phyloP scores from a whole-genome alignment of 2,797 vertebrate species.

The Microchirus variegatus region DNA sequence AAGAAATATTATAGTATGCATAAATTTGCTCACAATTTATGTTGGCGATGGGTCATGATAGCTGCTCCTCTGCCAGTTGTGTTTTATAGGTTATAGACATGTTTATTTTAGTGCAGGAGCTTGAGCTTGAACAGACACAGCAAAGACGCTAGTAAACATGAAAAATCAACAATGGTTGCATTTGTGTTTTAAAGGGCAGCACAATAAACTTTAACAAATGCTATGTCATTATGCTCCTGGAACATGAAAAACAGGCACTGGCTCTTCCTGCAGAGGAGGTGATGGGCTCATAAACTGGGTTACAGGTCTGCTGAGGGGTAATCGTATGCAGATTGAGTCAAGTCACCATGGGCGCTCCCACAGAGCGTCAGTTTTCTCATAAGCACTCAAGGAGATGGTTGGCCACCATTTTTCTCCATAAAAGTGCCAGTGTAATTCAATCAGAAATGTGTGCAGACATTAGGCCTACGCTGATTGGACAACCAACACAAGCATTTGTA shows the following conservation, averaged over 20 bases:
- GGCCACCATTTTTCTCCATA: constrained; percentile 58
- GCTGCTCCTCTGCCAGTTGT: too few relatives aligned
- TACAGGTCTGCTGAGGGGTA: constrained; percentile 69
- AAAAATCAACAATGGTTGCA: constrained; percentile 10
- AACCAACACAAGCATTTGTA: constrained; percentile 37
- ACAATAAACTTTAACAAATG: constrained; percentile 56
- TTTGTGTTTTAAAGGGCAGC: constrained; percentile 45
- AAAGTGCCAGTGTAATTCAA: constrained; percentile 61
- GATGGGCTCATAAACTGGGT: constrained; percentile 68
- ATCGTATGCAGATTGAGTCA: constrained; percentile 72
- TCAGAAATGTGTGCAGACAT: constrained; percentile 49
- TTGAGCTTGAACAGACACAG: too few relatives aligned
- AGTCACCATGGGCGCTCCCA: constrained; percentile 56
- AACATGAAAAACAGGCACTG: constrained; percentile 1
- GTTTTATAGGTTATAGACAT: neutral
- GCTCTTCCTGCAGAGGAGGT: constrained; percentile 44
- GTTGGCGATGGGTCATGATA: too few relatives aligned
- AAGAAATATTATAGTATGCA: too few relatives aligned
- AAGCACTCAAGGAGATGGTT: constrained; percentile 51
- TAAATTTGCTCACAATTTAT: too few relatives aligned
- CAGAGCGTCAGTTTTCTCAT: constrained; percentile 56
- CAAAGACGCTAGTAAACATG: constrained; percentile 13
- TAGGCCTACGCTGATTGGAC: constrained; percentile 36
- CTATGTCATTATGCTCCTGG: constrained; percentile 35
- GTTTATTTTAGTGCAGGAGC: too few relatives aligned